A percentile compares a stretch with the other conserved stretches of the same genome.
phyloP scores from a whole-genome alignment of 1,140 invertebrate genomes.

The Bombus breviceps region DNA sequence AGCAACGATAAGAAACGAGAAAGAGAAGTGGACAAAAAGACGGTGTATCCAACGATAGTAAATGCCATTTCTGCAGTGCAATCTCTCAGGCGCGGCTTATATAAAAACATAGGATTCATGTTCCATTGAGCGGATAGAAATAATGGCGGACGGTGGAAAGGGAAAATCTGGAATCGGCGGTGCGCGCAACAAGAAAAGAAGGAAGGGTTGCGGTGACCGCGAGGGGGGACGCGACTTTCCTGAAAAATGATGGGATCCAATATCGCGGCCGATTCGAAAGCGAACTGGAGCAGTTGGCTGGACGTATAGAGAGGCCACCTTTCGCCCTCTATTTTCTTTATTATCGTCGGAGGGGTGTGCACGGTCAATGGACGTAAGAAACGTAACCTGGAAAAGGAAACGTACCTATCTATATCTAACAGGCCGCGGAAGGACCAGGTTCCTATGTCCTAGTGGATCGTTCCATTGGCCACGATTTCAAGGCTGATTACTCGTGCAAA shows the following conservation, averaged over 20 bases:
- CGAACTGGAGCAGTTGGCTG: constrained; percentile 53
- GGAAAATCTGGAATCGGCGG: constrained; percentile 30
- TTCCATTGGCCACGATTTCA: constrained; percentile 74
- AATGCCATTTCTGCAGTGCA: constrained; percentile 16
- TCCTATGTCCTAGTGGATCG: constrained; percentile 37
- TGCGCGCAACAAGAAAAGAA: not conserved
- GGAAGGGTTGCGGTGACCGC: not conserved
- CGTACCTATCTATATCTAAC: constrained; percentile 28
- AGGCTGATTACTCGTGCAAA: constrained; percentile 76
- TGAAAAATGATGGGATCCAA: constrained; percentile 70
- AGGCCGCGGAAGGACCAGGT: constrained; percentile 22
- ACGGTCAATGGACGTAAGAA: constrained; percentile 33
- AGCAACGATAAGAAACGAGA: not conserved
- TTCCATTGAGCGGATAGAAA: constrained; percentile 61
- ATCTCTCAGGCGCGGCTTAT: constrained; percentile 25
- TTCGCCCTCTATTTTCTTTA: constrained; percentile 66
- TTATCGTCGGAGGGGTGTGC: constrained; percentile 54
- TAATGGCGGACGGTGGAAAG: constrained; percentile 45
- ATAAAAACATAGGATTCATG: constrained; percentile 51
- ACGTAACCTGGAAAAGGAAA: constrained; percentile 51
- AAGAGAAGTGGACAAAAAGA: not conserved
- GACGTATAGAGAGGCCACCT: constrained; percentile 52
- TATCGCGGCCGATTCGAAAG: constrained; percentile 56
- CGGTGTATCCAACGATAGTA: not conserved
- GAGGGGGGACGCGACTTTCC: constrained; percentile 33